Conservation (phyloP, 2,888 invertebrate species). For the Thumatha senex region DNA sequence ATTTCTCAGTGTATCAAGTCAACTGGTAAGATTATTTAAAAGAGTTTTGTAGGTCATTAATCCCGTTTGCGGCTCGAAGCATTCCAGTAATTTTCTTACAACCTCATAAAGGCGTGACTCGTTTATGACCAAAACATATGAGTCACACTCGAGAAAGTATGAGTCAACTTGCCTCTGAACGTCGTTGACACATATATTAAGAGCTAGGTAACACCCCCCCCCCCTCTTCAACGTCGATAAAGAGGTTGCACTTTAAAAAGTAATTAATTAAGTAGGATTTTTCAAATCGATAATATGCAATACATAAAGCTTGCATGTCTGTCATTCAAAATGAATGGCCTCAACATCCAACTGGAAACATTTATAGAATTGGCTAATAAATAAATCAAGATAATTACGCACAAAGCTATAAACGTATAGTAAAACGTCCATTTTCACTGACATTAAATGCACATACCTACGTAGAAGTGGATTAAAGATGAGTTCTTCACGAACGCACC, state of each 20-base stretch:
- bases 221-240: too few relatives aligned
- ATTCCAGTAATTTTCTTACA: constrained; percentile 43
- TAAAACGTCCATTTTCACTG: not conserved
- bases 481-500: not conserved
- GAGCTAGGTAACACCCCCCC: too few relatives aligned
- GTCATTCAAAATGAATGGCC: not conserved
- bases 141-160: constrained; percentile 47
- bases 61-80: constrained; percentile 9
- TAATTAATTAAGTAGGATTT: too few relatives aligned
- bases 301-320: too few relatives aligned
- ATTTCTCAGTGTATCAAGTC: too few relatives aligned
- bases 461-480: not conserved
- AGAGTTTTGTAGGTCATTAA: not conserved
- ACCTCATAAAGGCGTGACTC: constrained; percentile 27
- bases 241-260: too few relatives aligned
- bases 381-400: not conserved
- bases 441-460: not conserved
- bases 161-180: constrained; percentile 33
- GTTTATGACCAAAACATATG: constrained; percentile 45
- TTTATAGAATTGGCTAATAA: not conserved
- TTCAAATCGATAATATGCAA: too few relatives aligned
- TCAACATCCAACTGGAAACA: not conserved
- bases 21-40: too few relatives aligned
- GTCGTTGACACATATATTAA: not conserved
- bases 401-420: not conserved